phyloP scores from a whole-genome alignment of 2,888 invertebrate genomes.

The Parascotia fuliginaria region DNA sequence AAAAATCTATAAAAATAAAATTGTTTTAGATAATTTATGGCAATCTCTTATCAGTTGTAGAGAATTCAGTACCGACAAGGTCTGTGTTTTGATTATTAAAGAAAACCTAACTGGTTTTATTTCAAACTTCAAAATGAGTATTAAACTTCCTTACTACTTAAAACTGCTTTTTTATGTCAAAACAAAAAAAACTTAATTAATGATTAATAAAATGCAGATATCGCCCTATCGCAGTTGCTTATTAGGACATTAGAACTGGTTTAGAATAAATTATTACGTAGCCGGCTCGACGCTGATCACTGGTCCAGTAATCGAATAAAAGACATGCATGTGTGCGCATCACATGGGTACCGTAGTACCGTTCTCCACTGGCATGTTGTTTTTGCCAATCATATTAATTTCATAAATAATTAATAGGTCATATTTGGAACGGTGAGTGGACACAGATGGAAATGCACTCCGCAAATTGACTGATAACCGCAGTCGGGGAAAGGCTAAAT shows the following conservation, averaged over 20 bases:
- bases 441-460: slow-evolving; percentile 80
- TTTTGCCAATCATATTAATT: slow-evolving; percentile 77
- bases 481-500: slow-evolving; percentile 83
- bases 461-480: slow-evolving; percentile 83
- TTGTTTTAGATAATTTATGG: not conserved
- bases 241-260: slow-evolving; percentile 8
- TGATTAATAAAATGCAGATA: slow-evolving; percentile 3
- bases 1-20: not conserved
- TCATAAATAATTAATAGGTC: slow-evolving; percentile 82
- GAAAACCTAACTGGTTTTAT: not conserved
- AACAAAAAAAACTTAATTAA: not conserved
- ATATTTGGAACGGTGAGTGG: slow-evolving; percentile 73
- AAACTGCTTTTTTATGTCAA: too few species aligned
- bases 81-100: not conserved
- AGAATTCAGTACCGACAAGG: not conserved
- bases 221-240: not conserved
- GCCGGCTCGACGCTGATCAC: slow-evolving; percentile 45
- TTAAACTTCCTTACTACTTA: not conserved
- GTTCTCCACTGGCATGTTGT: slow-evolving; percentile 59
- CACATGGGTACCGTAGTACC: slow-evolving; percentile 7
- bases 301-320: slow-evolving; percentile 72
- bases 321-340: slow-evolving; percentile 51
- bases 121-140: not conserved
- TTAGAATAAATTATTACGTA: slow-evolving; percentile 40
- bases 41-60: not conserved